These are phyloP conservation scores for Heterotilapia buettikoferi DNA, from an alignment of 2,113 vertebrate genomes.

Conservation along the genomic window DNA sequence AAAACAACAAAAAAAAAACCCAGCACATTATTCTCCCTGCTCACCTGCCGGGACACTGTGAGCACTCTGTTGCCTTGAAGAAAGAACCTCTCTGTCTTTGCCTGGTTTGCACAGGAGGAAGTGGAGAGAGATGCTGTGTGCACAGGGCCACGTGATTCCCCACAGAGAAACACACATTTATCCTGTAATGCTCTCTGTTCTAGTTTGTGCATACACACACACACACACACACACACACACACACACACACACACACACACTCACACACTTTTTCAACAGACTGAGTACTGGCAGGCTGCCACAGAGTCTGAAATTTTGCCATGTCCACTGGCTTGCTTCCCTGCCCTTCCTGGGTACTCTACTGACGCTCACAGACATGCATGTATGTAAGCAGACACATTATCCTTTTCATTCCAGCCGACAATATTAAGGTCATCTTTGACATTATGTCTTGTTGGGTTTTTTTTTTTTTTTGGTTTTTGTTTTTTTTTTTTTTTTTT, in stretches of 20 bases:
- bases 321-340: constrained; percentile 9
- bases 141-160: constrained; percentile 41
- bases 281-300: constrained; percentile 5
- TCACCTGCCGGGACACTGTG: background rate
- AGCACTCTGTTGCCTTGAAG: constrained; percentile 5
- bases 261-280: background rate
- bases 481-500: background rate
- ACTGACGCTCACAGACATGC: background rate
- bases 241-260: background rate
- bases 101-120: constrained; percentile 8
- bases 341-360: background rate
- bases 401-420: background rate
- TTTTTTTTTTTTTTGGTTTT: background rate
- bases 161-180: background rate
- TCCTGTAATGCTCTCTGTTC: constrained; percentile 13
- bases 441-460: background rate
- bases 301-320: constrained; percentile 33
- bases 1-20: rapidly evolving
- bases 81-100: constrained; percentile 40
- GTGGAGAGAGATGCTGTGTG: constrained; percentile 3
- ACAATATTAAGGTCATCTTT: background rate
- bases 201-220: rapidly evolving
- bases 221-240: background rate
- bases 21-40: background rate
- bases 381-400: background rate